Evolutionary conservation across 2,888 invertebrate genomes (phyloP).

Genomic region (Tenthredo notha): DNA sequence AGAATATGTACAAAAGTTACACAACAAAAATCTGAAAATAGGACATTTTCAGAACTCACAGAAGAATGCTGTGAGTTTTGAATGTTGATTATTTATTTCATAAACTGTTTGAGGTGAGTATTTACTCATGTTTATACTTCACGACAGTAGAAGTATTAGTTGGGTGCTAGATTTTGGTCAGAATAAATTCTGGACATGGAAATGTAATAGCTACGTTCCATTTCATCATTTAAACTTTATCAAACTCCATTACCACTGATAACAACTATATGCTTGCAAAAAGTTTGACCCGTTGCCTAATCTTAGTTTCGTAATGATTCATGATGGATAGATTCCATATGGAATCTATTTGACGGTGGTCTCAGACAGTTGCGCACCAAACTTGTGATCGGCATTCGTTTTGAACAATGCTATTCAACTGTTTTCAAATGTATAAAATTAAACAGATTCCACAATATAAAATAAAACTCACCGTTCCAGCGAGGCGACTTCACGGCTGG

Average conservation of each 20-base stretch:
- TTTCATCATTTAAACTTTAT: not conserved
- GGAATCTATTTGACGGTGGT: not conserved
- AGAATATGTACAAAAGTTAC: conserved; percentile 30
- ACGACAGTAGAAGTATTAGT: not conserved
- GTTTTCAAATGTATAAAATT: not conserved
- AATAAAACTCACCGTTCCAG: not conserved
- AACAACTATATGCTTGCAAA: not conserved
- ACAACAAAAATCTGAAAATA: not conserved
- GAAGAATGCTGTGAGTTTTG: not conserved
- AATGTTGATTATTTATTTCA: not conserved
- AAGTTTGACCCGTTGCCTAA: not conserved
- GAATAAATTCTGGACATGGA: not conserved
- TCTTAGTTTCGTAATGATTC: not conserved
- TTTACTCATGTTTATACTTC: not conserved
- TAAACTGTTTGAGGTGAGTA: not conserved
- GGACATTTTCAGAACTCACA: not conserved
- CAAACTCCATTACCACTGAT: not conserved
- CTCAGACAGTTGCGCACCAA: not conserved
- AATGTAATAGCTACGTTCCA: not conserved
- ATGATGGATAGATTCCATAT: not conserved
- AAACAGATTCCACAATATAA: not conserved
- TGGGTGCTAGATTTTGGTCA: not conserved
- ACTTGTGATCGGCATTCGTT: not conserved
- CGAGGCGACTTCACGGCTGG: not conserved
- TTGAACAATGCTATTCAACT: not conserved